These are phyloP conservation scores for Cephonodes hylas DNA, from an alignment of 2,888 invertebrate species.

Conservation along the genomic window DNA sequence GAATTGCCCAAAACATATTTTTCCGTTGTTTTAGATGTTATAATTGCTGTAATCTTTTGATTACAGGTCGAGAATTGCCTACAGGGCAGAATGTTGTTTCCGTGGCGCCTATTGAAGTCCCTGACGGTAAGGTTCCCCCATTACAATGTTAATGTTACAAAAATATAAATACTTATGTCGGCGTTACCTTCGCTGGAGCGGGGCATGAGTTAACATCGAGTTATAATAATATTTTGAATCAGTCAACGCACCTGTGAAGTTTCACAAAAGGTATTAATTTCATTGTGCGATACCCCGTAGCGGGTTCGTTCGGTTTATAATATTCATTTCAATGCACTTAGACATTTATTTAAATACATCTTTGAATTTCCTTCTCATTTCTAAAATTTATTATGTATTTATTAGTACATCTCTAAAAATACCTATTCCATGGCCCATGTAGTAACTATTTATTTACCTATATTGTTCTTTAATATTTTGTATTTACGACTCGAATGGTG, in stretches of 20 bases:
- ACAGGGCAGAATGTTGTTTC: constrained; percentile 77
- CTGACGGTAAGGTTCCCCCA: constrained; percentile 64
- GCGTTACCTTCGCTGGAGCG: not conserved
- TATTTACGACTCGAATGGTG: too few species aligned
- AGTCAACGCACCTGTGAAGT: not conserved
- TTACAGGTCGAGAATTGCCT: constrained; percentile 72
- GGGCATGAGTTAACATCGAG: not conserved
- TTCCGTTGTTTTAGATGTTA: not conserved
- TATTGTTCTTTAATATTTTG: too few species aligned
- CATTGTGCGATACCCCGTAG: not conserved
- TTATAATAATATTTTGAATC: constrained; percentile 6
- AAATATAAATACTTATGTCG: not conserved
- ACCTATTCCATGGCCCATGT: too few species aligned
- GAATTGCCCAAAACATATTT: not conserved
- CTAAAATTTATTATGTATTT: not conserved
- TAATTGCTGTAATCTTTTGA: constrained; percentile 18
- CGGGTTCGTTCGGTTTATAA: not conserved
- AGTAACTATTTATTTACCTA: too few species aligned
- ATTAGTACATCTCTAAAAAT: not conserved
- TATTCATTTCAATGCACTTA: not conserved
- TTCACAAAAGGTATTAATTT: constrained; percentile 3
- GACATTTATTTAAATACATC: not conserved
- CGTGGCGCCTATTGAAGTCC: constrained; percentile 75
- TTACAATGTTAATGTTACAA: constrained; percentile 2
- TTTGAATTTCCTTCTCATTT: not conserved